A percentile compares a stretch with the other conserved stretches of the same genome.
These are phyloP conservation scores for Callopanchax toddi DNA, from an alignment of 2,113 vertebrate species.

Conservation along the genomic window DNA sequence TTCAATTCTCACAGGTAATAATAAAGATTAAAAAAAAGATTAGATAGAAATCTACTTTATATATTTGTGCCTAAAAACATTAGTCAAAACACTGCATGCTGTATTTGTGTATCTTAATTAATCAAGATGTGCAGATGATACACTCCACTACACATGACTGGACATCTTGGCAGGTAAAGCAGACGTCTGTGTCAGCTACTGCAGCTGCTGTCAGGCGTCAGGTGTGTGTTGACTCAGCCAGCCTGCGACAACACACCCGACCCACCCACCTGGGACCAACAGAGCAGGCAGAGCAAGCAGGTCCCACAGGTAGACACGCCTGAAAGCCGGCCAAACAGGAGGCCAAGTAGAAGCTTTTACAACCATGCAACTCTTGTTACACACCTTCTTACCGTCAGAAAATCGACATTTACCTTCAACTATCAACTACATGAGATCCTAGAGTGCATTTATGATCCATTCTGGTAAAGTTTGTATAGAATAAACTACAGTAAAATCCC, in stretches of 20 bases:
- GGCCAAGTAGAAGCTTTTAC: neutral
- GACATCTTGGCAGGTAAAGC: neutral
- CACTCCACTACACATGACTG: neutral
- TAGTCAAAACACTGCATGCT: neutral
- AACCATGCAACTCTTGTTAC: neutral
- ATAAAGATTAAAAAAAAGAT: no score
- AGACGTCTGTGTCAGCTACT: neutral
- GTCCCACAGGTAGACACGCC: conserved; percentile 74
- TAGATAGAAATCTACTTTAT: no score
- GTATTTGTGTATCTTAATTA: neutral
- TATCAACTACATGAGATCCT: neutral
- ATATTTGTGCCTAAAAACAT: neutral
- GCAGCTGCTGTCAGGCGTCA: conserved; percentile 21
- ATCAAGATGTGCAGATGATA: neutral
- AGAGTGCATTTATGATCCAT: neutral
- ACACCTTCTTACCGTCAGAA: conserved; percentile 4
- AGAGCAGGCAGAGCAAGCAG: conserved; percentile 41
- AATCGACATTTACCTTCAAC: neutral
- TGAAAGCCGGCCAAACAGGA: conserved; percentile 53
- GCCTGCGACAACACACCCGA: conserved; percentile 6
- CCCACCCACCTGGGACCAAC: conserved; percentile 37
- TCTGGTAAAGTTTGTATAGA: neutral
- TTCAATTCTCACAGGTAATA: no score
- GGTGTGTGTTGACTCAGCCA: conserved; percentile 37
- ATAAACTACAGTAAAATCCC: neutral